Conservation (phyloP, 1,140 invertebrate species). For the Cherax destructor region DNA sequence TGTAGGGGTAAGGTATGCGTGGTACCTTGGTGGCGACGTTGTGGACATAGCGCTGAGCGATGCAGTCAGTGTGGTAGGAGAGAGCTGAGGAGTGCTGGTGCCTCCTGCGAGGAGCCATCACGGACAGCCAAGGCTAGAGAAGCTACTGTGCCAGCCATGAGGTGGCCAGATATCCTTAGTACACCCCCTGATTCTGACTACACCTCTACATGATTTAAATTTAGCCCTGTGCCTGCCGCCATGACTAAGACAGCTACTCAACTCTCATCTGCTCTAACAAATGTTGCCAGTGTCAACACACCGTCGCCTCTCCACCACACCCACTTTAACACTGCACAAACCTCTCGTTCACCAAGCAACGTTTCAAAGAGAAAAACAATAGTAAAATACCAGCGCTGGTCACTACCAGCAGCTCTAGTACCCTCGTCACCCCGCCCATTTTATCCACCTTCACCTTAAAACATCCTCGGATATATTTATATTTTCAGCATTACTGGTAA, state of each 20-base stretch:
- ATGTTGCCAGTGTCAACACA: neutral
- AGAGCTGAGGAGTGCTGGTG: neutral
- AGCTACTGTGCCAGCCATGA: neutral
- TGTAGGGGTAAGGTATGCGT: neutral
- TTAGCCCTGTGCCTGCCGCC: conserved; percentile 1
- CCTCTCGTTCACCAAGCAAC: neutral
- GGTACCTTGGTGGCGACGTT: neutral
- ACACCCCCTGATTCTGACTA: neutral
- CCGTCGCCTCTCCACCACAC: neutral
- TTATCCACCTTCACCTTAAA: no score
- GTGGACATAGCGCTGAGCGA: neutral
- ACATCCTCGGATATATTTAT: no score
- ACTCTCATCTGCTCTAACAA: neutral
- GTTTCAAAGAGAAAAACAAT: no score
- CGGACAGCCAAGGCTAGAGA: neutral
- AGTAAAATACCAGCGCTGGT: no score
- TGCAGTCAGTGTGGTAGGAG: neutral
- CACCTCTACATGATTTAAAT: conserved; percentile 3
- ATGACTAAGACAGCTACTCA: neutral
- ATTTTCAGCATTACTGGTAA: no score
- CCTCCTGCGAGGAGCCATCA: conserved; percentile 45
- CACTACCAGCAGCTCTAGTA: no score
- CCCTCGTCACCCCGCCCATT: no score
- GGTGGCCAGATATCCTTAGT: neutral
- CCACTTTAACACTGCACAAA: neutral